phyloP scores from a whole-genome alignment of 2,797 vertebrate species.

The Characodon lateralis region DNA sequence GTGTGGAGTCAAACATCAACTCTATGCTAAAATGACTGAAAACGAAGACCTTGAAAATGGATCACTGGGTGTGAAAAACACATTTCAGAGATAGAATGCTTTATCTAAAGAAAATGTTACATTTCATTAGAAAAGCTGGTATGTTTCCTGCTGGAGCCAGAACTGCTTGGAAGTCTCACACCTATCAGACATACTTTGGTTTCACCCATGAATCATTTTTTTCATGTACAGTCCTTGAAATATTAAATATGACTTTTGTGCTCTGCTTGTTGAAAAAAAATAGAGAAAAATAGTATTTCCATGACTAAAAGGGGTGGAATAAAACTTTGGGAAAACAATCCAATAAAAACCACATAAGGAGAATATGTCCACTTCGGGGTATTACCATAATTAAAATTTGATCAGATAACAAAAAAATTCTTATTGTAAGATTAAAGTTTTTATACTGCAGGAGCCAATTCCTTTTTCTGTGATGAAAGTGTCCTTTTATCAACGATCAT shows the following conservation, averaged over 20 bases:
- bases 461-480: slow-evolving; percentile 67
- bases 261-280: background rate
- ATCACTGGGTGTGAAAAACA: no score
- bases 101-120: background rate
- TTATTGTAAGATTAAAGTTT: slow-evolving; percentile 35
- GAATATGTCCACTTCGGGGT: slow-evolving; percentile 57
- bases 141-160: no score
- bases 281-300: background rate
- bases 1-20: no score
- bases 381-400: slow-evolving; percentile 65
- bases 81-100: no score
- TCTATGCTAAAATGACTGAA: no score
- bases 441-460: slow-evolving; percentile 62
- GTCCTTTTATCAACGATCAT: slow-evolving; percentile 66
- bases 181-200: background rate
- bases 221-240: background rate
- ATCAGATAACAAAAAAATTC: slow-evolving; percentile 62
- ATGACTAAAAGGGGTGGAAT: background rate
- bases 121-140: background rate
- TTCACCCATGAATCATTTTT: no score
- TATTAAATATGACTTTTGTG: background rate
- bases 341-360: slow-evolving; percentile 36
- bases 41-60: no score
- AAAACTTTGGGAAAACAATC: slow-evolving; percentile 13
- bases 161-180: no score